Evolutionary conservation across 1,140 invertebrate genomes (phyloP), one percentile per base, ranked within the genome.

Genomic region (Scaptomyza pallida): DNA sequence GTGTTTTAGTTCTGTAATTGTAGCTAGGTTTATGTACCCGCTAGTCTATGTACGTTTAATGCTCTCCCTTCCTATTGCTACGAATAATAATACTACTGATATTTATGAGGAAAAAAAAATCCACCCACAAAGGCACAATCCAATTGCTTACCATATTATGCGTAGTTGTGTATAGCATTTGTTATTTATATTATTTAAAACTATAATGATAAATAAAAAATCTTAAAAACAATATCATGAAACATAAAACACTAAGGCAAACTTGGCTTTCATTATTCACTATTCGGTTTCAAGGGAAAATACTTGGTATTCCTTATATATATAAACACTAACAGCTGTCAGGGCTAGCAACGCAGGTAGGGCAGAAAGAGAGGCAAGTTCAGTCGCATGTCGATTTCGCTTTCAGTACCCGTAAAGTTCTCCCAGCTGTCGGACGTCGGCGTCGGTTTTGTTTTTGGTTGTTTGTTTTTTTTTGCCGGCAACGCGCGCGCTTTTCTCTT

Each of bases 41-140:
- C 81, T 85, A 85, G 81, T 85, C 81, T 85, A 86, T 77, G 63
- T 85, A 85, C 70, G 78, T 68, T 86, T 86, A 85, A 80, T 85
- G 72, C 43, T 75, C 48, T 55, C n/a, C n/a, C n/a, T 16, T 12
- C 41, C 65, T 65, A 33, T 51, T 48, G 30, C 62, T 73, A 26
- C 60, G 47, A 45, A 40, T 55, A 47, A 48, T 19, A 43, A n/a
- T 37, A 30, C 9, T 30, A 30, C 5, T n/a, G 33, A 37, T 81
- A 88, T 86, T 88, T 86, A 88, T 82, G 86, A 72, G n/a, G n/a
- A n/a, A n/a, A n/a, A n/a, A n/a, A n/a, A n/a, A n/a, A 78, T 43
- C 44, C 15, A 33, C 52, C 47, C 2, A 5, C 23, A 26, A 26
- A 9, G 8, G 26, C 52, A 15, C 43, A 33, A 26, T 33, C 47